Conservation (phyloP, 2,113 vertebrate genomes). For the Mobula hypostoma region DNA sequence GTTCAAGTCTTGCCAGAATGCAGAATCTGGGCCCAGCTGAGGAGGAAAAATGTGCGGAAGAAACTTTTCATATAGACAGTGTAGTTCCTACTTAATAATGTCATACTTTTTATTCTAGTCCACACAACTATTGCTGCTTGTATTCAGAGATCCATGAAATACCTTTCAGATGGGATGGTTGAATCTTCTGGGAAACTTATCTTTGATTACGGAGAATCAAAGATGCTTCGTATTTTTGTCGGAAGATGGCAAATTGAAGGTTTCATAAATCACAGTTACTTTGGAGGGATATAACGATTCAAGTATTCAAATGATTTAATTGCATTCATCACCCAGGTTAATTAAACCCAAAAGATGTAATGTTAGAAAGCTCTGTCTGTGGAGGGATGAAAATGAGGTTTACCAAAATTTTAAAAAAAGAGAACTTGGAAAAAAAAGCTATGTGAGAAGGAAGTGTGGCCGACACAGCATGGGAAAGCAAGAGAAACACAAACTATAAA, state of each 20-base stretch:
- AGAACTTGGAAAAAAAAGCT: too few relatives aligned
- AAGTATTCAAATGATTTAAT: background rate
- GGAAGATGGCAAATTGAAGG: background rate
- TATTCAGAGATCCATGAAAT: background rate
- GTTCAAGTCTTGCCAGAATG: background rate
- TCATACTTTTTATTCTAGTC: background rate
- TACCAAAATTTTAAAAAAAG: too few relatives aligned
- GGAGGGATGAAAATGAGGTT: too few relatives aligned
- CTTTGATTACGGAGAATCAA: background rate
- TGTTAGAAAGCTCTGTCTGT: too few relatives aligned
- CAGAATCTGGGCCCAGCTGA: too few relatives aligned
- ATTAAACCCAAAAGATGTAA: too few relatives aligned
- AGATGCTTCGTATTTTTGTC: background rate
- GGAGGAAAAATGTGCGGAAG: too few relatives aligned
- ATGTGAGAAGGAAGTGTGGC: too few relatives aligned
- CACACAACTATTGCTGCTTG: background rate
- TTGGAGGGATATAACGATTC: background rate
- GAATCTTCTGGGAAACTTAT: background rate
- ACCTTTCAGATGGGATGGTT: background rate
- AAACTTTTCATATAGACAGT: background rate
- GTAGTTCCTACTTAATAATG: background rate
- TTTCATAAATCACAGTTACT: background rate
- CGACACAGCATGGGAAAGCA: too few relatives aligned
- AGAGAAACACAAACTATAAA: too few relatives aligned
- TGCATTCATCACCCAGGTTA: too few relatives aligned